A percentile compares a stretch with the other conserved stretches of the same genome.
These are phyloP conservation scores for Leptinotarsa rubiginosa DNA, from an alignment of 2,888 invertebrate genomes.

Conservation along the genomic window DNA sequence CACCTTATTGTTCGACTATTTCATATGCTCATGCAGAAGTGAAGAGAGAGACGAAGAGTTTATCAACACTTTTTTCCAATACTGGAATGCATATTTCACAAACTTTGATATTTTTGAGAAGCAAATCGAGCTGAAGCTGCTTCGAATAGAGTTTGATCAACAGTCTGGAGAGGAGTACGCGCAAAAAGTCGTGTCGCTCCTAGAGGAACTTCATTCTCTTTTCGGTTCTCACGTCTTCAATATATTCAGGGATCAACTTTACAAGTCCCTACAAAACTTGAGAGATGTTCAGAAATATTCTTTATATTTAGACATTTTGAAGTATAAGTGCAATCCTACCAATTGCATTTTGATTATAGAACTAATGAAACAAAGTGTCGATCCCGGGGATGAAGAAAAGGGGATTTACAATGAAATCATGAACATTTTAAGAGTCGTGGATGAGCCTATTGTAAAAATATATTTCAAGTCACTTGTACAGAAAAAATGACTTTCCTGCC, in stretches of 20 bases:
- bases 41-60: slow-evolving; percentile 15
- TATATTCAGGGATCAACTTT: slow-evolving; percentile 26
- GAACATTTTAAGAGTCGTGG: slow-evolving; percentile 10
- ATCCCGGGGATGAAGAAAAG: no score
- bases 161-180: slow-evolving; percentile 7
- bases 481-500: no score
- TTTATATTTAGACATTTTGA: slow-evolving; percentile 28
- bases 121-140: slow-evolving; percentile 25
- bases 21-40: neutral
- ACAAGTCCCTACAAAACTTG: neutral
- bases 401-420: slow-evolving; percentile 8
- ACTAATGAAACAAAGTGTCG: neutral
- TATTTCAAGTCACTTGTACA: neutral
- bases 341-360: slow-evolving; percentile 36
- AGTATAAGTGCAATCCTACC: slow-evolving; percentile 22
- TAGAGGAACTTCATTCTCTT: slow-evolving; percentile 23
- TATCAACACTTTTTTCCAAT: slow-evolving; percentile 12
- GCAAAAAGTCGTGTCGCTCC: slow-evolving; percentile 14
- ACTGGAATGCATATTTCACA: slow-evolving; percentile 34
- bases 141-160: slow-evolving; percentile 3
- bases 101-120: slow-evolving; percentile 16
- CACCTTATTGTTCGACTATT: neutral
- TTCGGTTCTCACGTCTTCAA: slow-evolving; percentile 28
- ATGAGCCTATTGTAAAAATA: slow-evolving; percentile 28
- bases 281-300: slow-evolving; percentile 2